A percentile compares a stretch with the other conserved stretches of the same genome.
These are phyloP conservation scores for Paguma larvata DNA, from an alignment of 2,797 vertebrate genomes.

Conservation along the genomic window DNA sequence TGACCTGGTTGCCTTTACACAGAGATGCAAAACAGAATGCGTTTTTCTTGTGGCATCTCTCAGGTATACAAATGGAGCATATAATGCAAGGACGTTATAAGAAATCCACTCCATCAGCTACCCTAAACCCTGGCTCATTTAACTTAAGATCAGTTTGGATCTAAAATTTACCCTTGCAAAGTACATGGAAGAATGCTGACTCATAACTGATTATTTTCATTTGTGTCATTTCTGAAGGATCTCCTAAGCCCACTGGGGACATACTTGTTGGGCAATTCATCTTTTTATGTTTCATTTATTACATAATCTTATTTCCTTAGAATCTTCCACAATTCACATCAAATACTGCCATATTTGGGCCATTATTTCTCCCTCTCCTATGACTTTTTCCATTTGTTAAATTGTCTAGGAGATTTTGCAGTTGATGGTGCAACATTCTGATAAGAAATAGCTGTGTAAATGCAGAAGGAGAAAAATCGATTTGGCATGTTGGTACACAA, in stretches of 20 bases:
- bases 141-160: constrained; percentile 11
- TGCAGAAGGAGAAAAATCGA: constrained; percentile 71
- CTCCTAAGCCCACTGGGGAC: neutral
- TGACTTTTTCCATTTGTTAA: constrained; percentile 48
- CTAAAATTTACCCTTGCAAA: neutral
- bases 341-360: neutral
- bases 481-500: constrained; percentile 71
- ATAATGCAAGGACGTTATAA: neutral
- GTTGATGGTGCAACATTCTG: constrained; percentile 1
- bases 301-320: constrained; percentile 36
- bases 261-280: neutral
- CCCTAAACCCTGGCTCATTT: constrained; percentile 7
- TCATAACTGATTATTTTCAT: constrained; percentile 29
- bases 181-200: neutral
- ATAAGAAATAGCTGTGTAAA: constrained; percentile 72
- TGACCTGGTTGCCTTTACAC: neutral
- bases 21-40: neutral
- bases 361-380: neutral
- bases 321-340: neutral
- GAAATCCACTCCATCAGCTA: neutral
- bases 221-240: constrained; percentile 21
- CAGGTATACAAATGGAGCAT: neutral
- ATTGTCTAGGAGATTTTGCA: constrained; percentile 1
- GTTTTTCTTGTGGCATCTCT: neutral
- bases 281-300: constrained; percentile 39